Evolutionary conservation across 2,888 invertebrate species (phyloP).

Genomic region (Ornithoptera priamus): DNA sequence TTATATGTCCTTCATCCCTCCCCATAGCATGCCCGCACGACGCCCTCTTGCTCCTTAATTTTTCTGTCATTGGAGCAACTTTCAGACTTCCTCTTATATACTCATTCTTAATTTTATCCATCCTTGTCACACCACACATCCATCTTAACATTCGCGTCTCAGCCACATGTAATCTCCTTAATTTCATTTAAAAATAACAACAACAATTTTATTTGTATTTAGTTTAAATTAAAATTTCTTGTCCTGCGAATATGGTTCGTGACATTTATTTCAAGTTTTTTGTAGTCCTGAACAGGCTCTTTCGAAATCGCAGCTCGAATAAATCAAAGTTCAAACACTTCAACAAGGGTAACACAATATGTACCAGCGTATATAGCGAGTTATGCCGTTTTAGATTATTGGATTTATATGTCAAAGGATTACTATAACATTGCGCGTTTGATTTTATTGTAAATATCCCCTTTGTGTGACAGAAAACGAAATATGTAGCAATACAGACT

Average conservation of each 20-base stretch:
- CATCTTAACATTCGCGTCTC: too few relatives aligned
- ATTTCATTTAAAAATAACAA: too few relatives aligned
- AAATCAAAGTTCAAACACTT: conserved; percentile 26
- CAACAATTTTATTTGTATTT: neutral
- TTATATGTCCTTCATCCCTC: too few relatives aligned
- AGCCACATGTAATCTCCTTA: too few relatives aligned
- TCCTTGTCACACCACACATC: too few relatives aligned
- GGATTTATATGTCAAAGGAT: conserved; percentile 24
- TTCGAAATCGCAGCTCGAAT: conserved; percentile 6
- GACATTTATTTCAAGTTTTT: conserved; percentile 13
- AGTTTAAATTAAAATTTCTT: neutral
- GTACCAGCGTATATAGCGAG: conserved; percentile 6
- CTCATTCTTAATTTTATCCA: too few relatives aligned
- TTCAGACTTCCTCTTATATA: too few relatives aligned
- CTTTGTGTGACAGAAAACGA: neutral
- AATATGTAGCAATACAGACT: neutral
- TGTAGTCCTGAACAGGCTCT: conserved; percentile 5
- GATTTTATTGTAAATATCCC: conserved; percentile 14
- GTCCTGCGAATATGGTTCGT: neutral
- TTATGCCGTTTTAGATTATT: conserved; percentile 23
- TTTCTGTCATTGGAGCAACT: too few relatives aligned
- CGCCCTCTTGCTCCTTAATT: too few relatives aligned
- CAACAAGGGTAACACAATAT: conserved; percentile 13
- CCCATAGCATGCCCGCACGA: too few relatives aligned
- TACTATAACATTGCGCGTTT: conserved; percentile 18